Percentiles rank a stretch among this genome's conserved stretches.
Conservation (phyloP, 2,888 invertebrate genomes). For the Apotomis turbidana region DNA sequence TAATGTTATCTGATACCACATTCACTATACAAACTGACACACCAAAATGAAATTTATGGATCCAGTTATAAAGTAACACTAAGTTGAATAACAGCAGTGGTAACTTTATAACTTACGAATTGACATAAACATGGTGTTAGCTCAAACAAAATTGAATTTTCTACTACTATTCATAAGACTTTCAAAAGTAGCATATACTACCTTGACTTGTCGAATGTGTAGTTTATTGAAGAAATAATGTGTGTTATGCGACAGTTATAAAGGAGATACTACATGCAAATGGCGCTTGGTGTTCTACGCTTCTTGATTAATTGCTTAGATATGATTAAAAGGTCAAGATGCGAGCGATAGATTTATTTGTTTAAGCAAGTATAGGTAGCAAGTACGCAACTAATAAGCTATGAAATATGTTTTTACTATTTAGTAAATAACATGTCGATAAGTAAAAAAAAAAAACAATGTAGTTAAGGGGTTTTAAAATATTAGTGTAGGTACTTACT, state of each 20-base stretch:
- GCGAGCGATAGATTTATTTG: constrained; percentile 19
- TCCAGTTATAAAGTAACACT: neutral
- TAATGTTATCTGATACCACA: neutral
- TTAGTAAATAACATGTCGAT: neutral
- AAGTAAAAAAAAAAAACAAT: no score
- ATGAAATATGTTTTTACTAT: neutral
- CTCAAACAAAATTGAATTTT: no score
- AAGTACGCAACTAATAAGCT: no score
- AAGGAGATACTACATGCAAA: neutral
- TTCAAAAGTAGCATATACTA: no score
- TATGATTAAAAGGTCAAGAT: constrained; percentile 11
- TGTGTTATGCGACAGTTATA: neutral
- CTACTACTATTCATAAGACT: no score
- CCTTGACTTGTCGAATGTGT: no score
- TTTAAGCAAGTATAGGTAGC: neutral
- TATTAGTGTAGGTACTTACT: no score
- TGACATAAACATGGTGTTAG: neutral
- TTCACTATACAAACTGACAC: neutral
- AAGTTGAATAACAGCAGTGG: neutral
- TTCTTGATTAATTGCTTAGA: constrained; percentile 10
- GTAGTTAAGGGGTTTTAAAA: no score
- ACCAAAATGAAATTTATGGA: neutral
- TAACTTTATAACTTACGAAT: neutral
- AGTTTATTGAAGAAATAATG: neutral
- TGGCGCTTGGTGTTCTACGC: neutral